phyloP scores from a whole-genome alignment of 1,140 invertebrate species.

The Apis mellifera region Amel_HAv3.1 CM009931.2:5224001-5224500 shows the following conservation, averaged over 20 bases:
- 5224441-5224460: constrained; percentile 45
- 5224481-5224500: constrained; percentile 43
- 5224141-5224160: constrained; percentile 40
- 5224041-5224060: background rate
- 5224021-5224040: background rate
- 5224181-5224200: constrained; percentile 32
- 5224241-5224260: constrained; percentile 37
- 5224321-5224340: constrained; percentile 65
- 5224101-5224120: background rate
- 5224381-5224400: constrained; percentile 65
- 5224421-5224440: constrained; percentile 49
- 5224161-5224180: constrained; percentile 36
- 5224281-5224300: constrained; percentile 53
- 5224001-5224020: background rate
- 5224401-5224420: constrained; percentile 56
- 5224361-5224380: constrained; percentile 63
- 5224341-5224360: constrained; percentile 57
- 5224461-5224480: constrained; percentile 48
- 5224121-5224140: constrained; percentile 31
- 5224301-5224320: constrained; percentile 77
- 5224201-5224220: constrained; percentile 37
- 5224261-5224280: constrained; percentile 22
- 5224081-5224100: background rate
- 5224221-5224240: constrained; percentile 31
- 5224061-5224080: background rate